These are phyloP conservation scores for Psammodynastes pulverulentus DNA, from an alignment of 2,113 vertebrate genomes.

Conservation along the genomic window DNA sequence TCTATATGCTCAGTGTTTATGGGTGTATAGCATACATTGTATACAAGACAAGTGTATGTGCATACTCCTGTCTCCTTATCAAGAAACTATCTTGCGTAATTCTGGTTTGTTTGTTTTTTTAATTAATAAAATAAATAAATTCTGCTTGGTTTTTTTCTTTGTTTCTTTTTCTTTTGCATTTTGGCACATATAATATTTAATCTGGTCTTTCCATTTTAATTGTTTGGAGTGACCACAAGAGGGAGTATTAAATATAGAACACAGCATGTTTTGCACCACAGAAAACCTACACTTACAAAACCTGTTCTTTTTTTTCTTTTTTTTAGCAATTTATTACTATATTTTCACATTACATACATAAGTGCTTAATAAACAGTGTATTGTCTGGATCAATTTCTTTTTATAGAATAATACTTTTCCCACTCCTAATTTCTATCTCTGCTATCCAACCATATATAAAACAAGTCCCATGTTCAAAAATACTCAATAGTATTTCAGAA, in stretches of 20 bases:
- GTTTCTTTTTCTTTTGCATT: not conserved
- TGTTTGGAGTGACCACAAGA: not conserved
- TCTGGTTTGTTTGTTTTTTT: not conserved
- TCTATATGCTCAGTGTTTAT: not conserved
- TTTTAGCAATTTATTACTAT: too few relatives aligned
- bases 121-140: not conserved
- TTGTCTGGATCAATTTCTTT: too few relatives aligned
- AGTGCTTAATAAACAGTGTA: too few relatives aligned
- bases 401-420: too few relatives aligned
- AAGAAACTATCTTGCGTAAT: not conserved
- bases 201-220: not conserved
- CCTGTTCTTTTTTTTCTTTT: not conserved
- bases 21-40: not conserved
- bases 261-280: not conserved
- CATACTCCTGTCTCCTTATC: not conserved
- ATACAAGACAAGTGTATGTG: not conserved
- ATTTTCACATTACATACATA: too few relatives aligned
- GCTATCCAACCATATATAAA: too few relatives aligned
- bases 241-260: conserved; percentile 14
- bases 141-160: not conserved
- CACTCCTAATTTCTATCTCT: too few relatives aligned
- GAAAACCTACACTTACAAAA: not conserved
- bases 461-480: too few relatives aligned
- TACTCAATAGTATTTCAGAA: too few relatives aligned
- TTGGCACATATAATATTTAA: not conserved